A percentile compares a stretch with the other conserved stretches of the same genome.
Conservation (phyloP, 2,888 invertebrate genomes). For the Pachliopta kotzebuea region DNA sequence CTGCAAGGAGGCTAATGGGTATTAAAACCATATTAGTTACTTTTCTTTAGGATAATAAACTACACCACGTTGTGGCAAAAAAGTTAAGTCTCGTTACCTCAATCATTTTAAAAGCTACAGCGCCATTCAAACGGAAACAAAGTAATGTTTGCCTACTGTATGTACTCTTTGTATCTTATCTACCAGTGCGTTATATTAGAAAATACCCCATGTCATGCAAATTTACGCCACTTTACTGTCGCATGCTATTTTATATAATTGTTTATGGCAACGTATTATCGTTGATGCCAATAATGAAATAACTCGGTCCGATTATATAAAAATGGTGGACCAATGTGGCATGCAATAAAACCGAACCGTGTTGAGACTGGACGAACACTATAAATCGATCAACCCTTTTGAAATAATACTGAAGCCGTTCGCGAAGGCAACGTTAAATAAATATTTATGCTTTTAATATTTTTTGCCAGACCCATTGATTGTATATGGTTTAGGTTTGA, state of each 20-base stretch:
- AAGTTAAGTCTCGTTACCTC: too few species aligned
- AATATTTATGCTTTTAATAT: too few species aligned
- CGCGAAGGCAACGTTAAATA: conserved; percentile 48
- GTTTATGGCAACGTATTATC: background rate
- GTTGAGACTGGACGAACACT: conserved; percentile 52
- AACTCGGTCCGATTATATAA: conserved; percentile 4
- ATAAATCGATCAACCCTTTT: conserved; percentile 80
- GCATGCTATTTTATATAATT: conserved; percentile 9
- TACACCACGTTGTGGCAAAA: too few species aligned
- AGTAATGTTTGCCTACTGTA: too few species aligned
- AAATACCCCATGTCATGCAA: conserved; percentile 17
- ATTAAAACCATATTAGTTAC: background rate
- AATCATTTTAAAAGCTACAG: too few species aligned
- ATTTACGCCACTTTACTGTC: background rate
- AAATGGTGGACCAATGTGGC: conserved; percentile 40
- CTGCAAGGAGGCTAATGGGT: background rate
- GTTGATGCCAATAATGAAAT: background rate
- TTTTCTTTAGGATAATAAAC: too few species aligned
- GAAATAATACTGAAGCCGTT: conserved; percentile 65
- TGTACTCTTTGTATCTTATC: too few species aligned
- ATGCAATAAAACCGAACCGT: conserved; percentile 69
- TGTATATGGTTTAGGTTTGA: background rate
- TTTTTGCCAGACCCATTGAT: background rate
- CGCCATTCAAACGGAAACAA: too few species aligned
- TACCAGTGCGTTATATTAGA: background rate